Evolutionary conservation across 2,113 vertebrate species (phyloP).

Genomic region (Acrocephalus kingi): DNA sequence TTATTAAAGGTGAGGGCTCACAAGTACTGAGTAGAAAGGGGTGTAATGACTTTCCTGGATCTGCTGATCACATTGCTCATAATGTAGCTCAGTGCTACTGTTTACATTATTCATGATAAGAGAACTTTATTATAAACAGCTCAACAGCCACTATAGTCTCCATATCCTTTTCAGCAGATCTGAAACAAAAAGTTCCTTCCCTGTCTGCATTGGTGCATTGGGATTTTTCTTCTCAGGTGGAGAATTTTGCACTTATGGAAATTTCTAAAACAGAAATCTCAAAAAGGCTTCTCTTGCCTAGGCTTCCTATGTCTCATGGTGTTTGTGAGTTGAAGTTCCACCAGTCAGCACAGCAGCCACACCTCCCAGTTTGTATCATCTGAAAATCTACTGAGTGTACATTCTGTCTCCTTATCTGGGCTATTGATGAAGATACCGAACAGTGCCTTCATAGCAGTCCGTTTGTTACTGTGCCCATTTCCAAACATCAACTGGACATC

Average conservation of each 20-base stretch:
- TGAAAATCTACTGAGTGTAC: background rate
- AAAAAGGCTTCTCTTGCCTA: background rate
- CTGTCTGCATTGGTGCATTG: background rate
- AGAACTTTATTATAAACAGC: background rate
- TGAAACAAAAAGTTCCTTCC: background rate
- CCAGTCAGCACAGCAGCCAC: background rate
- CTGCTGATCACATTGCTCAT: background rate
- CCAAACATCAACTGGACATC: background rate
- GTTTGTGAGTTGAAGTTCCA: background rate
- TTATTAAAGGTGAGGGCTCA: background rate
- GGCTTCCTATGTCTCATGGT: background rate
- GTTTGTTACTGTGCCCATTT: background rate
- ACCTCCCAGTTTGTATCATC: background rate
- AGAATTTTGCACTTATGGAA: background rate
- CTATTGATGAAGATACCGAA: background rate
- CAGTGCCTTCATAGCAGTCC: background rate
- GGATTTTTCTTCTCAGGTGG: background rate
- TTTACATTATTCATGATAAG: background rate
- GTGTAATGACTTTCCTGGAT: background rate
- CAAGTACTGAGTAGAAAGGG: background rate
- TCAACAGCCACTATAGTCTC: background rate
- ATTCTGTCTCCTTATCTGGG: background rate
- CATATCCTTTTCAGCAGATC: background rate
- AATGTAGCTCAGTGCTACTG: background rate
- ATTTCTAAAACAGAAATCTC: background rate